phyloP scores from a whole-genome alignment of 2,888 invertebrate genomes.

The Camptogramma bilineatum region DNA sequence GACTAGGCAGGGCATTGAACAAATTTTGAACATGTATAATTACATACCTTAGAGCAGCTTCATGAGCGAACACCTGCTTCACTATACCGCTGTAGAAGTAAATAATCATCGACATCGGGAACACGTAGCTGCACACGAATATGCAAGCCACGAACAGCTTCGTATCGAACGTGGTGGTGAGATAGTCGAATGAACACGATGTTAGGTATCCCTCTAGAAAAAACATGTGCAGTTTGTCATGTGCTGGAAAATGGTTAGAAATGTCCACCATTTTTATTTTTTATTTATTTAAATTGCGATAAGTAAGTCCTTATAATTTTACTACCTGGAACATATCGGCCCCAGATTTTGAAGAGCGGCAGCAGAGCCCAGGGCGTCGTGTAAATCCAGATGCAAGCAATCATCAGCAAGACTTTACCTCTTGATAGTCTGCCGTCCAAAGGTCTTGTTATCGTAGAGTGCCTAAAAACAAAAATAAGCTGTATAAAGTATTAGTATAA shows the following conservation, averaged over 20 bases:
- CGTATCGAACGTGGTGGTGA: constrained; percentile 92
- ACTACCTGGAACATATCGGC: constrained; percentile 92
- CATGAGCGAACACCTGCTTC: constrained; percentile 94
- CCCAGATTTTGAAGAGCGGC: constrained; percentile 93
- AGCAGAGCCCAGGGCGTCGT: constrained; percentile 92
- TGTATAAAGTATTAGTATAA: too few relatives aligned
- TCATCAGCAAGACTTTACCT: constrained; percentile 92
- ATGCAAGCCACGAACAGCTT: constrained; percentile 91
- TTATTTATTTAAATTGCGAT: not conserved
- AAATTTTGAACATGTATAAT: too few relatives aligned
- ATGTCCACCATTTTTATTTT: too few relatives aligned
- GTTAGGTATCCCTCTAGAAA: constrained; percentile 94
- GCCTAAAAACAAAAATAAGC: constrained; percentile 58
- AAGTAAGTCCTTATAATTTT: constrained; percentile 32
- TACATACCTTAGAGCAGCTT: constrained; percentile 91
- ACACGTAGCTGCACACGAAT: constrained; percentile 90
- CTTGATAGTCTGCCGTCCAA: constrained; percentile 92
- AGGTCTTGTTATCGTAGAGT: constrained; percentile 90
- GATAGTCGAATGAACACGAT: constrained; percentile 93
- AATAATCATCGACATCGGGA: constrained; percentile 91
- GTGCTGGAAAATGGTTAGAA: not conserved
- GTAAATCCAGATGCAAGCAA: constrained; percentile 90
- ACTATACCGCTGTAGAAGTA: constrained; percentile 95
- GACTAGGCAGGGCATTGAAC: too few relatives aligned
- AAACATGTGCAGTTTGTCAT: not conserved